These are phyloP conservation scores for Drosophila hamatofila DNA, from an alignment of 2,888 invertebrate species.

Conservation along the genomic window DNA sequence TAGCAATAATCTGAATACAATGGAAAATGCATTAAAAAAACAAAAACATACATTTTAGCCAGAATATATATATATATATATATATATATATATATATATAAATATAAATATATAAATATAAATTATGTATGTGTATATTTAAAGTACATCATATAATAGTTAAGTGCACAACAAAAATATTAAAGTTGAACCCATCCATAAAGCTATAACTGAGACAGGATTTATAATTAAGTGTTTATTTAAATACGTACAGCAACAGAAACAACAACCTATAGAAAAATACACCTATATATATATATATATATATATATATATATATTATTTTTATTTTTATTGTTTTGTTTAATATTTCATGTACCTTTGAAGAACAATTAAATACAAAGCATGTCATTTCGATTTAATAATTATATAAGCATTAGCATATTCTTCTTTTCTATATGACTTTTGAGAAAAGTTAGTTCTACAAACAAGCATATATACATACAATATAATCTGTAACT, in stretches of 20 bases:
- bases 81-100: neutral
- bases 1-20: constrained; percentile 14
- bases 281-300: constrained; percentile 26
- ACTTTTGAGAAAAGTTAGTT: constrained; percentile 68
- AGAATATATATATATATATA: constrained; percentile 1
- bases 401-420: constrained; percentile 52
- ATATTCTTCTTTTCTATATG: constrained; percentile 51
- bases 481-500: constrained; percentile 59
- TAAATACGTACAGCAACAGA: constrained; percentile 10
- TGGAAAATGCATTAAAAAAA: neutral
- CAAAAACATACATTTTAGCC: constrained; percentile 17
- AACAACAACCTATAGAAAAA: constrained; percentile 48
- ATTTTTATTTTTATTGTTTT: constrained; percentile 51
- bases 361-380: constrained; percentile 33
- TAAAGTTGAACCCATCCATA: constrained; percentile 31
- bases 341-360: constrained; percentile 45
- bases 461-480: constrained; percentile 32
- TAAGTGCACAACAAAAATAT: constrained; percentile 23
- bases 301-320: neutral
- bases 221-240: constrained; percentile 38
- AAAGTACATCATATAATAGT: constrained; percentile 10
- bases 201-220: constrained; percentile 27
- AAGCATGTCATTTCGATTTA: constrained; percentile 64
- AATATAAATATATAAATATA: neutral
- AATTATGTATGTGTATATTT: neutral